phyloP scores from a whole-genome alignment of 2,888 invertebrate species.

The Boloria selene region DNA sequence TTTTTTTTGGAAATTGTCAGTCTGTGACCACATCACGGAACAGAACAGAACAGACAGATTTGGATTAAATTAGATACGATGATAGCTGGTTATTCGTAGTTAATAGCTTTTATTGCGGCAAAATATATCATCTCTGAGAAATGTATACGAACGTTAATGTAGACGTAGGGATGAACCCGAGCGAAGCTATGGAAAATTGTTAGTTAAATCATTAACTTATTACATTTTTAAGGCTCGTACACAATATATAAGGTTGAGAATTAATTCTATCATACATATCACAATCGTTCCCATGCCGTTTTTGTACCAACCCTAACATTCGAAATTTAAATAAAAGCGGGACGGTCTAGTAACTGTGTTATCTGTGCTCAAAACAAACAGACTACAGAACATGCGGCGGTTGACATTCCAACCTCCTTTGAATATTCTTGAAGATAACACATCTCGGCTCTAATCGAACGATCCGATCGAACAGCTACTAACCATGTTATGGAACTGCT shows the following conservation, averaged over 20 bases:
- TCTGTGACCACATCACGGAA: no score
- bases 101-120: no score
- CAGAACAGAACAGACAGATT: no score
- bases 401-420: constrained; percentile 62
- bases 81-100: no score
- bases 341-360: constrained; percentile 40
- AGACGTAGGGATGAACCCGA: no score
- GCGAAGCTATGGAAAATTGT: no score
- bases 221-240: no score
- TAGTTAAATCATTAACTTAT: neutral
- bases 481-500: constrained; percentile 39
- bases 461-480: constrained; percentile 45
- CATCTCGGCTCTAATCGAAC: constrained; percentile 68
- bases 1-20: no score
- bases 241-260: no score
- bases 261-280: neutral
- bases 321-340: constrained; percentile 31
- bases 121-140: no score
- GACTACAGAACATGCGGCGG: constrained; percentile 46
- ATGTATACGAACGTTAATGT: no score
- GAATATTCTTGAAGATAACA: constrained; percentile 66
- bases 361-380: constrained; percentile 50
- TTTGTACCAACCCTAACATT: constrained; percentile 22
- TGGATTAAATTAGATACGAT: no score
- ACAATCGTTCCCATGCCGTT: constrained; percentile 7